Conservation (phyloP, 2,888 invertebrate genomes). For the Theretra japonica region DNA sequence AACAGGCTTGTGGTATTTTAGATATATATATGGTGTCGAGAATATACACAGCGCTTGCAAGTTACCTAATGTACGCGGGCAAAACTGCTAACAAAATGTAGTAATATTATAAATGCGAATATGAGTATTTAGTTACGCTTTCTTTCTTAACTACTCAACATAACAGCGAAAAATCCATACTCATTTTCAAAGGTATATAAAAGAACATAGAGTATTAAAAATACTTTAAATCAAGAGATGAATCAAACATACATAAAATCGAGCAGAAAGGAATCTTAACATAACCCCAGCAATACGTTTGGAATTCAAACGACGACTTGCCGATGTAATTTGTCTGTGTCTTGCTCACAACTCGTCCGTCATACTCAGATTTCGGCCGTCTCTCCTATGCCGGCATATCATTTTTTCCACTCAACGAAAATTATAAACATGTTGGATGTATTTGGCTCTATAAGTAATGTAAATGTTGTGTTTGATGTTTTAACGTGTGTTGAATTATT, state of each 20-base stretch:
- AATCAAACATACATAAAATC: neutral
- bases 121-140: too few relatives aligned
- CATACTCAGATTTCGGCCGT: conserved; percentile 22
- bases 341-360: neutral
- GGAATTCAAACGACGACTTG: neutral
- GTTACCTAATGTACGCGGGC: too few relatives aligned
- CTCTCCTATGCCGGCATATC: conserved; percentile 4
- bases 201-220: too few relatives aligned
- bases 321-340: conserved; percentile 27
- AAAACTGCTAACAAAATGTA: neutral
- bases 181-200: too few relatives aligned
- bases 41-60: too few relatives aligned
- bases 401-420: conserved; percentile 14
- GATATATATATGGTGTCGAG: too few relatives aligned
- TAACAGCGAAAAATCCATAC: too few relatives aligned
- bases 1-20: too few relatives aligned
- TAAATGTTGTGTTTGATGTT: neutral
- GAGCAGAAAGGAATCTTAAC: neutral
- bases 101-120: neutral
- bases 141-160: too few relatives aligned
- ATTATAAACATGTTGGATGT: conserved; percentile 18
- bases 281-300: neutral
- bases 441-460: neutral
- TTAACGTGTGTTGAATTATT: too few relatives aligned
- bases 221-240: too few relatives aligned